Base-by-base conservation (phyloP, 2,888 invertebrate species). In the Tanypteryx hageni region DNA sequence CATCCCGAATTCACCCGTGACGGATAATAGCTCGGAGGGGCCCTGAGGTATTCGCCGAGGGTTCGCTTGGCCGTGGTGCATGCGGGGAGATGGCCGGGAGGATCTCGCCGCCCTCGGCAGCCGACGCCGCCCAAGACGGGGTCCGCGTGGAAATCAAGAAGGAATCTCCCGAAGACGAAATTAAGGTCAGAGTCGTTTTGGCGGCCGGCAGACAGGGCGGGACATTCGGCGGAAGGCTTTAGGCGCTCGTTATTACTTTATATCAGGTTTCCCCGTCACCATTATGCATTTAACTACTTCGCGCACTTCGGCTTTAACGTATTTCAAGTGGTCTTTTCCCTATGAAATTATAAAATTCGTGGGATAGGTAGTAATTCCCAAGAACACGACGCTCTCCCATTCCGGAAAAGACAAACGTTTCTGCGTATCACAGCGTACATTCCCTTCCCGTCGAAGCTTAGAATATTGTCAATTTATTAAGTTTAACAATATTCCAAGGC, bases 161-260 rank as follows among this genome's bases (percentile, higher is more conserved):
- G 68, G 89, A 89, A 44, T 89, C 89, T 31, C 44, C 89, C 16
- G 89, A 89, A 64, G 89, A 89, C 44, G 89, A 89, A n/a, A 89
- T 89, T n/a, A 89, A 89, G 89, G 89, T 89, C 8, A 44, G 89
- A 61, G 18, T 13, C 16, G 4, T 83, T 3, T 57, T 4, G 18
- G n/a, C n/a, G 18, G 16, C 22, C n/a, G n/a, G n/a, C n/a, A n/a
- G n/a, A 18, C n/a, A 64, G 64, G 16, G 64, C n/a, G n/a, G n/a
- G n/a, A n/a, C n/a, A n/a, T n/a, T n/a, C n/a, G n/a, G n/a, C n/a
- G n/a, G n/a, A n/a, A n/a, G n/a, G n/a, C n/a, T n/a, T n/a, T n/a
- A n/a, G n/a, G n/a, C n/a, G n/a, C n/a, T n/a, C n/a, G n/a, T n/a
- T n/a, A n/a, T n/a, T n/a, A n/a, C n/a, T n/a, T n/a, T n/a, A n/a